Conservation (phyloP, 2,888 invertebrate species). For the Torymus aiolomorphi region DNA sequence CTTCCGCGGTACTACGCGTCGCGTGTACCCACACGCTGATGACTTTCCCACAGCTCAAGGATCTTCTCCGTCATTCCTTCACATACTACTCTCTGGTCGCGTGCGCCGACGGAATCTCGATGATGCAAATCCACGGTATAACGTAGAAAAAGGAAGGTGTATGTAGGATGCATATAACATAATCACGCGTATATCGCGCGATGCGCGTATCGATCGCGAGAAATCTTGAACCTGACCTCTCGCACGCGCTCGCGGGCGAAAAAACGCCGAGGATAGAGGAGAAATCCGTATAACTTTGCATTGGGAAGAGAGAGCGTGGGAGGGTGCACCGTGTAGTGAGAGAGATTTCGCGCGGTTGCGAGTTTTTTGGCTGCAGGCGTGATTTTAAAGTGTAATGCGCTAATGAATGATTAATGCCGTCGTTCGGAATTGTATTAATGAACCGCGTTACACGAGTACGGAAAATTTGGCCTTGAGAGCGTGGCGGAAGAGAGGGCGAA, state of each 20-base stretch:
- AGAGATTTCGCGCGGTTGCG: too few species aligned
- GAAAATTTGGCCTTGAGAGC: constrained; percentile 11
- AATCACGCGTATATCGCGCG: background rate
- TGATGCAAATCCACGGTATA: too few species aligned
- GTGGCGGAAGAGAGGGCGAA: too few species aligned
- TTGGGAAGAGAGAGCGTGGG: background rate
- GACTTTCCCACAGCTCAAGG: background rate
- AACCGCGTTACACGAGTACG: background rate
- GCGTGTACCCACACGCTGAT: background rate
- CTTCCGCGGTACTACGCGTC: background rate
- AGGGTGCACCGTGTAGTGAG: too few species aligned
- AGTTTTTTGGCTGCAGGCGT: background rate
- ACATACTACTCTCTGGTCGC: too few species aligned
- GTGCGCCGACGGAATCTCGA: too few species aligned
- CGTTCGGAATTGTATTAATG: too few species aligned
- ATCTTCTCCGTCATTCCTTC: too few species aligned
- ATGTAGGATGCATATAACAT: background rate
- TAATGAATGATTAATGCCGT: background rate
- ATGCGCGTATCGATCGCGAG: constrained; percentile 24
- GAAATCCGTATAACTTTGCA: constrained; percentile 31
- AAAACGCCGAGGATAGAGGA: background rate
- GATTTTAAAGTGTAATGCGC: constrained; percentile 29
- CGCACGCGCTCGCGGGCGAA: background rate
- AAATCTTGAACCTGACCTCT: constrained; percentile 57
- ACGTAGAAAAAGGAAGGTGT: background rate